These are phyloP conservation scores for Camponotus floridanus DNA, from an alignment of 1,140 invertebrate genomes.

Conservation along the genomic window DNA sequence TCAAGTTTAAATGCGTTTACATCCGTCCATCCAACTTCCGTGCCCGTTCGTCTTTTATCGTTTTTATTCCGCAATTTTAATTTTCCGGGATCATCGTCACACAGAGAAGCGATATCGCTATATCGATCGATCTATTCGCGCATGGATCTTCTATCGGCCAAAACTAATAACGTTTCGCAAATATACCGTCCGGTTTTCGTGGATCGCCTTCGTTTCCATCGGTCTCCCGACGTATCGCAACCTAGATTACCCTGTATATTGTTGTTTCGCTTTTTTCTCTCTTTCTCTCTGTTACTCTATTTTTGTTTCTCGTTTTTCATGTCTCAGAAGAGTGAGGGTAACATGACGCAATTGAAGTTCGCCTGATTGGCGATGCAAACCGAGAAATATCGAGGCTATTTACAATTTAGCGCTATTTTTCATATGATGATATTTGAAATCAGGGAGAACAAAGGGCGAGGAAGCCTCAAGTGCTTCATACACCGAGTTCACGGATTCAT, in stretches of 20 bases:
- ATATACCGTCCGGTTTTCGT: conserved; percentile 36
- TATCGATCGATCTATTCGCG: conserved; percentile 23
- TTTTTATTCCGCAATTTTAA: conserved; percentile 51
- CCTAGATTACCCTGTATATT: conserved; percentile 46
- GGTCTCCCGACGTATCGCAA: conserved; percentile 44
- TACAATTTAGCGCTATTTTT: conserved; percentile 44
- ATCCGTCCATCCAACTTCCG: neutral
- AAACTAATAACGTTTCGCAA: conserved; percentile 56
- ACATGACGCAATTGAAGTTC: conserved; percentile 32
- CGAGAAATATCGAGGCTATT: conserved; percentile 7
- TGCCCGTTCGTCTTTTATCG: conserved; percentile 13
- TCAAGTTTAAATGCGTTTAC: conserved; percentile 18
- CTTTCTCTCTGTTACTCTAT: neutral
- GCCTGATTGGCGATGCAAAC: neutral
- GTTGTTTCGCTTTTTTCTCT: conserved; percentile 31
- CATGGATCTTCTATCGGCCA: conserved; percentile 34
- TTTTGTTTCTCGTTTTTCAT: conserved; percentile 7
- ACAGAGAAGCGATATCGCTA: conserved; percentile 6
- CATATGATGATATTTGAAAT: conserved; percentile 18
- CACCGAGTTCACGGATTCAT: conserved; percentile 1
- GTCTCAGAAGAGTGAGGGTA: conserved; percentile 17
- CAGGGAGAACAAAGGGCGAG: conserved; percentile 35
- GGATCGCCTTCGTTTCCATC: conserved; percentile 47
- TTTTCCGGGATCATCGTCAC: conserved; percentile 28
- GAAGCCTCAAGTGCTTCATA: conserved; percentile 18